Conservation (phyloP, 1,140 invertebrate genomes). For the Zaprionus lachaisei region DNA sequence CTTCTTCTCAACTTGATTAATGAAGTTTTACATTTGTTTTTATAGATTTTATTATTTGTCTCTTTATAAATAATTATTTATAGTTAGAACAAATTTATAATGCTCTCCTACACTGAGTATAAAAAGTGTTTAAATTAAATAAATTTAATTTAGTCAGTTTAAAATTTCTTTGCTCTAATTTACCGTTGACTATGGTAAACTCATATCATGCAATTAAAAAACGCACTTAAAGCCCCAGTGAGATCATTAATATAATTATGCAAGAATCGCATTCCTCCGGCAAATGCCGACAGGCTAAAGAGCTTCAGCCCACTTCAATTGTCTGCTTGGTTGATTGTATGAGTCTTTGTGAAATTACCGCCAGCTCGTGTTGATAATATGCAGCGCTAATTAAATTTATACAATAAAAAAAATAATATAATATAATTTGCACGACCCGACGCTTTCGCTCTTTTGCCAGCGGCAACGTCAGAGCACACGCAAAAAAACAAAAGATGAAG, state of each 20-base stretch:
- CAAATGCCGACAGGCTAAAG: background rate
- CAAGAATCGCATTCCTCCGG: background rate
- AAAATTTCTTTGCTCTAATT: background rate
- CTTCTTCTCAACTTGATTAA: background rate
- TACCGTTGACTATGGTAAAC: background rate
- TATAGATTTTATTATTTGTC: no score
- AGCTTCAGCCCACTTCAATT: conserved; percentile 8
- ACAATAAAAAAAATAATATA: conserved; percentile 57
- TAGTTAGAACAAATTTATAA: no score
- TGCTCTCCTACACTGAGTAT: no score
- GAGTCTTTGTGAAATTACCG: conserved; percentile 41
- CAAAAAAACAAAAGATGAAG: conserved; percentile 21
- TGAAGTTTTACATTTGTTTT: background rate
- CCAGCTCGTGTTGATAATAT: conserved; percentile 41
- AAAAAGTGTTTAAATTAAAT: no score
- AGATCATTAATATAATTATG: conserved; percentile 5
- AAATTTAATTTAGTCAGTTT: no score
- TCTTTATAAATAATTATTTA: no score
- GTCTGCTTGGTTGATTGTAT: conserved; percentile 21
- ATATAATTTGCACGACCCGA: conserved; percentile 65
- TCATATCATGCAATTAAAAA: background rate
- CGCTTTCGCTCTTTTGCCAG: conserved; percentile 57
- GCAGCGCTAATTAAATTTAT: conserved; percentile 79
- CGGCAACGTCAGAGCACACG: conserved; percentile 43
- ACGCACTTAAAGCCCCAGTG: background rate